These are phyloP conservation scores for Trichosurus vulpecula DNA, from an alignment of 2,797 vertebrate species.

Conservation along the genomic window DNA sequence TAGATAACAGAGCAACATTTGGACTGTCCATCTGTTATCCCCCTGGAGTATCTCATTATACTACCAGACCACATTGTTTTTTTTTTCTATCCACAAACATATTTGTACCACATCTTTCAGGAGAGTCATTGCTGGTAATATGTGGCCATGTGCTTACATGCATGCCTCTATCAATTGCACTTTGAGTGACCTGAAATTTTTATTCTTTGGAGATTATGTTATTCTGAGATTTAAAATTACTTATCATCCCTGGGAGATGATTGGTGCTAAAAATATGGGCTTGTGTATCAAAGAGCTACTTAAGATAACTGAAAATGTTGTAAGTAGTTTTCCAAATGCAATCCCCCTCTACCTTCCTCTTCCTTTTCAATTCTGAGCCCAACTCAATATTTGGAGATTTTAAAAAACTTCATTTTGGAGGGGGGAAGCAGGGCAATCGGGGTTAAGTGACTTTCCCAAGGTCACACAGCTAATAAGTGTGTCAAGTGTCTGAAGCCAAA, in stretches of 20 bases:
- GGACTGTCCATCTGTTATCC: neutral
- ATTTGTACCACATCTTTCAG: neutral
- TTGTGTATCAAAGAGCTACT: neutral
- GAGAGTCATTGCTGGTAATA: neutral
- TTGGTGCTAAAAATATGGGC: neutral
- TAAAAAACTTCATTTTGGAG: neutral
- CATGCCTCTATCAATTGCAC: neutral
- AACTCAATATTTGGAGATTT: neutral
- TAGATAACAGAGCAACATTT: neutral
- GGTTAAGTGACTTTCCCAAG: too few relatives aligned
- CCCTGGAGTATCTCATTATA: neutral
- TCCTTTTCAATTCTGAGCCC: neutral
- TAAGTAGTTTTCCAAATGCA: neutral
- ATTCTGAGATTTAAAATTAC: neutral
- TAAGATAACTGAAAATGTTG: neutral
- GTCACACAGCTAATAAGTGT: too few relatives aligned
- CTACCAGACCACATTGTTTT: neutral
- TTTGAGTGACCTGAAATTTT: neutral
- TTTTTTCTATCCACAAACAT: neutral
- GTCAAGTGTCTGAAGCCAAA: too few relatives aligned
- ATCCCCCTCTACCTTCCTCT: neutral
- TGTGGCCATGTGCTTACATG: neutral
- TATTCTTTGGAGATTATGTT: neutral
- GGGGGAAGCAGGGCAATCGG: too few relatives aligned
- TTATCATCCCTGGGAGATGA: neutral